Evolutionary conservation across 2,113 vertebrate species (phyloP), one percentile per base, ranked within the genome.

Genomic region (Syngnathus scovelli): DNA sequence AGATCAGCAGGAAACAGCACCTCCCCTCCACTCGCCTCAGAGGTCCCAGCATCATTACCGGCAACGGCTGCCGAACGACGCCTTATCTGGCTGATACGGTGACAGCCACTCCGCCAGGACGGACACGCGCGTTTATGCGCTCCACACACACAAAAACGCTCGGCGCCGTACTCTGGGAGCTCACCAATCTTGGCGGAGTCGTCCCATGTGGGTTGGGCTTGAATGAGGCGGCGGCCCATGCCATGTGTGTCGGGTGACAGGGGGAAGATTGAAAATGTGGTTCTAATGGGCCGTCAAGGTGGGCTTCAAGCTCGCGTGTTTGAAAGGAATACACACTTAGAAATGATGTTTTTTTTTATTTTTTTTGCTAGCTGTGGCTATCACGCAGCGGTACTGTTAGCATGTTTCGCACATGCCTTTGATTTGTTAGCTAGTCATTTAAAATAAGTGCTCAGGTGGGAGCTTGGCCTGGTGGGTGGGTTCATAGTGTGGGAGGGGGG

Each of bases 21-120:
- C 80, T 72, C 70, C 72, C 69, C 71, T 65, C 10, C 61, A 36
- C 76, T 74, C 54, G 78, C 77, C 83, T 79, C 83, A 74, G 75
- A 71, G 85, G 85, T 79, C 84, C 86, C 84, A 81, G 84, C 83
- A 86, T 88, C 87, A 90, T 90, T 90, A 90, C 82, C 76, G 39
- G 74, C 72, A 75, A 69, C 82, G 66, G 69, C 73, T 8, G 68
- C 65, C 23, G 59, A 59, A 64, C 71, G 36, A 70, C 46, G 59
- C 78, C 85, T 86, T 88, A 87, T 90, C 87, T 85, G 55, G 69
- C 79, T 78, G 80, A 86, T 85, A 83, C 78, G 69, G 81, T 78
- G 82, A 83, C 85, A 87, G 76, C 73, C 81, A 76, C 81, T 85
- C 79, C 76, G 83, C 55, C 21, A 58, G 75, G 68, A 74, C 74